A percentile compares a stretch with the other conserved stretches of the same genome.
phyloP scores from a whole-genome alignment of 2,888 invertebrate species.

The Lasius fuliginosus region DNA sequence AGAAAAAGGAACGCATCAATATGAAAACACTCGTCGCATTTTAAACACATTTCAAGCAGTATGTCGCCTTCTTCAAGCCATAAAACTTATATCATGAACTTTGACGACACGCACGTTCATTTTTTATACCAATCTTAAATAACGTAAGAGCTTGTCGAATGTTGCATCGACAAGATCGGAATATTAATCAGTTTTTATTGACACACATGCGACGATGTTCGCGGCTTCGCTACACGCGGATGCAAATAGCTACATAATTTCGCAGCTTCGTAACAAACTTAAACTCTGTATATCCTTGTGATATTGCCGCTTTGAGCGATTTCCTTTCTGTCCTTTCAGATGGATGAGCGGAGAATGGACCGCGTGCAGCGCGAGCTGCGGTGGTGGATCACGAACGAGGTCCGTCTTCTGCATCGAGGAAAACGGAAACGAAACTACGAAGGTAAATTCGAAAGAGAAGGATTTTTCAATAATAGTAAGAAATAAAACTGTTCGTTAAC shows the following conservation, averaged over 20 bases:
- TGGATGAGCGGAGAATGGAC: slow-evolving; percentile 97
- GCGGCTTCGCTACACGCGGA: background rate
- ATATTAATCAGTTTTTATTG: slow-evolving; percentile 57
- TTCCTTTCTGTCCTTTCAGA: slow-evolving; percentile 86
- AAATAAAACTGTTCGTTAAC: slow-evolving; percentile 6
- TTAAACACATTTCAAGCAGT: slow-evolving; percentile 13
- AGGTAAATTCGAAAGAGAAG: slow-evolving; percentile 87
- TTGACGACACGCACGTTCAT: background rate
- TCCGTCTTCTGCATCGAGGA: slow-evolving; percentile 95
- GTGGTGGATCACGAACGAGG: slow-evolving; percentile 93
- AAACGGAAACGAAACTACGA: slow-evolving; percentile 92
- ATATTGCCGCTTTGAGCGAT: slow-evolving; percentile 24
- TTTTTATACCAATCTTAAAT: slow-evolving; percentile 30
- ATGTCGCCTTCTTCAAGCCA: background rate
- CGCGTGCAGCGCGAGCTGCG: slow-evolving; percentile 94
- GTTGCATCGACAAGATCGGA: slow-evolving; percentile 6
- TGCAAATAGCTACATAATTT: slow-evolving; percentile 53
- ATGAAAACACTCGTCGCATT: slow-evolving; percentile 3
- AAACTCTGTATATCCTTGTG: slow-evolving; percentile 22
- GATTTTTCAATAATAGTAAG: slow-evolving; percentile 34
- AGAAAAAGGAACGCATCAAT: slow-evolving; percentile 18
- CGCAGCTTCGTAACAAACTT: slow-evolving; percentile 47
- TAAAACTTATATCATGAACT: slow-evolving; percentile 18
- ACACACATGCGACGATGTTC: background rate
- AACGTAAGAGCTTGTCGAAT: slow-evolving; percentile 14